Evolutionary conservation across 2,113 vertebrate species (phyloP).

Genomic region (Rhizomys pruinosus): DNA sequence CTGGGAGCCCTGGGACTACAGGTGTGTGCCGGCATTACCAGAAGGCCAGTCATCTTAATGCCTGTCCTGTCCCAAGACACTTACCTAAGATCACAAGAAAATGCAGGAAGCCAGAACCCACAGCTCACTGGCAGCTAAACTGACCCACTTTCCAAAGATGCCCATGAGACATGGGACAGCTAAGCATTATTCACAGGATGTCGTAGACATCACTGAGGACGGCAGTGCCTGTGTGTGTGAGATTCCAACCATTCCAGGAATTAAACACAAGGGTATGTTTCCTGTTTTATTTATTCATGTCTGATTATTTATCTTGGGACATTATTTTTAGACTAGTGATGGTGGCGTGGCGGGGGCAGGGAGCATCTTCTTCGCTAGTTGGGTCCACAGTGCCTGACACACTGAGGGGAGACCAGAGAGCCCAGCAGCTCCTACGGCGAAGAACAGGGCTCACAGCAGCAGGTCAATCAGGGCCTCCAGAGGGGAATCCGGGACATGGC

Average conservation of each 20-base stretch:
- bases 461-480: too few relatives aligned
- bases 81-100: neutral
- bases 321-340: neutral
- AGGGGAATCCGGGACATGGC: too few relatives aligned
- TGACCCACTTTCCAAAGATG: too few relatives aligned
- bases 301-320: neutral
- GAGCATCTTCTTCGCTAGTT: too few relatives aligned
- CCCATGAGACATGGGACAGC: accelerated
- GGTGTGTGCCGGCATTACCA: neutral
- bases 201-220: neutral
- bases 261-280: neutral
- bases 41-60: neutral
- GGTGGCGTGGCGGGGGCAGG: too few relatives aligned
- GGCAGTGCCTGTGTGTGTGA: accelerated
- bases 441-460: too few relatives aligned
- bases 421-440: too few relatives aligned
- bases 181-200: neutral
- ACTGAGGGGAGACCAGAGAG: too few relatives aligned
- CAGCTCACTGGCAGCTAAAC: accelerated
- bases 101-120: accelerated
- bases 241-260: neutral
- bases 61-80: accelerated
- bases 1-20: neutral
- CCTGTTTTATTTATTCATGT: neutral
- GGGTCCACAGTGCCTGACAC: too few relatives aligned